Percentiles rank a stretch among this genome's conserved stretches.
Conservation (phyloP, 2,113 vertebrate genomes). For the Notarius quadriscutis region DNA sequence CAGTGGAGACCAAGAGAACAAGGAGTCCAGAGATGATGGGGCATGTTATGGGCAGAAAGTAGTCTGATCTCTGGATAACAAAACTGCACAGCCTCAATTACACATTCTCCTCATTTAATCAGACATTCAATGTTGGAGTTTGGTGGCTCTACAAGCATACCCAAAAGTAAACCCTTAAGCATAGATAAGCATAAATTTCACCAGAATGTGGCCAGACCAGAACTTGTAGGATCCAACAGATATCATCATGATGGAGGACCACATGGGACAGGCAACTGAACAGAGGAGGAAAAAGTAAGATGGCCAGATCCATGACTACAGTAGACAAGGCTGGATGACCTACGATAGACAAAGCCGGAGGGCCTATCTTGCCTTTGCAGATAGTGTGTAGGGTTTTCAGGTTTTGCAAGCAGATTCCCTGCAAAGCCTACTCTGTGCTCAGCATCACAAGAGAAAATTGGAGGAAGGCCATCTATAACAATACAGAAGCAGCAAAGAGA, state of each 20-base stretch:
- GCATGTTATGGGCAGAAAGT: neutral
- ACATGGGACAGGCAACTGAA: neutral
- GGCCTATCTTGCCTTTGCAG: neutral
- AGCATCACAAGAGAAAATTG: no score
- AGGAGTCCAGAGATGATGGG: neutral
- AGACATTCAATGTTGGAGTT: neutral
- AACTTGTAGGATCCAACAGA: neutral
- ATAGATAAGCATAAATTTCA: neutral
- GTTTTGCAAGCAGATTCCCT: neutral
- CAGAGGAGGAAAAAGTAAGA: neutral
- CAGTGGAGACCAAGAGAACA: neutral
- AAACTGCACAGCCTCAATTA: neutral
- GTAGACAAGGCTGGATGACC: neutral
- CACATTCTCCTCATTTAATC: neutral
- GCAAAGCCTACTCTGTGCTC: neutral
- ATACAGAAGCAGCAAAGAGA: neutral
- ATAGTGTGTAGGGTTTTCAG: neutral
- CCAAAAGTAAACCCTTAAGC: neutral
- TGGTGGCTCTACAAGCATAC: neutral
- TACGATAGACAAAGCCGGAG: no score
- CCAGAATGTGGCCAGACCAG: neutral
- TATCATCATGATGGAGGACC: neutral
- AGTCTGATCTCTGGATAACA: neutral
- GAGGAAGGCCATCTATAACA: neutral
- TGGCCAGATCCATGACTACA: neutral